These are phyloP conservation scores for Cylas formicarius DNA, from an alignment of 1,140 invertebrate species.

Conservation along the genomic window DNA sequence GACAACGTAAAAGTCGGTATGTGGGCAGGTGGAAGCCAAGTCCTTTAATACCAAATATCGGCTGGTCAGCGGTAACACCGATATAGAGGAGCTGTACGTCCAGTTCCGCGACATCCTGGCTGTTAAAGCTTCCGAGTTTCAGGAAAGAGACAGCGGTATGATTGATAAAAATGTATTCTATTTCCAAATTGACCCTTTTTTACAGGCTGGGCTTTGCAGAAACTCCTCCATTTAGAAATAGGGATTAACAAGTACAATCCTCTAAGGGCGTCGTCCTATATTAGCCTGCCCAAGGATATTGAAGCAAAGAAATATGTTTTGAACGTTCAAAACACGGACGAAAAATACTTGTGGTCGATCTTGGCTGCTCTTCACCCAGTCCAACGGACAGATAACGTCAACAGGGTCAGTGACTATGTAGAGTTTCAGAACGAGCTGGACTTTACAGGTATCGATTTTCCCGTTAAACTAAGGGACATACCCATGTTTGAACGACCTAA, in stretches of 20 bases:
- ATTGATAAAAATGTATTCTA: constrained; percentile 3
- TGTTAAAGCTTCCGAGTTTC: constrained; percentile 11
- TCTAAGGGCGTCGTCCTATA: constrained; percentile 30
- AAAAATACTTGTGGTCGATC: constrained; percentile 37
- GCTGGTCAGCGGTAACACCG: background rate
- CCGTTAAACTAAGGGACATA: constrained; percentile 38
- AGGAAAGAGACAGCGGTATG: constrained; percentile 13
- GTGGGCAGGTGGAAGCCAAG: constrained; percentile 10
- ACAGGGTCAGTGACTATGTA: constrained; percentile 17
- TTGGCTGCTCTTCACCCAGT: constrained; percentile 35
- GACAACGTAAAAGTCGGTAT: no score
- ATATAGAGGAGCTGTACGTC: constrained; percentile 4
- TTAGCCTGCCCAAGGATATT: constrained; percentile 34
- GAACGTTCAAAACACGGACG: constrained; percentile 38
- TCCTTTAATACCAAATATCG: constrained; percentile 8
- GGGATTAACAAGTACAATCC: constrained; percentile 30
- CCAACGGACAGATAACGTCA: constrained; percentile 20
- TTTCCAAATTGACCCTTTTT: constrained; percentile 6
- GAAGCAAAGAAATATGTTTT: constrained; percentile 36
- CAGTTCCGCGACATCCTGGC: background rate
- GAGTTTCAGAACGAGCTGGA: constrained; percentile 26
- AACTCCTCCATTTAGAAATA: constrained; percentile 9
- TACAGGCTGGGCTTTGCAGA: constrained; percentile 10
- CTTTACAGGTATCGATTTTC: constrained; percentile 39
- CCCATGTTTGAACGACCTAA: constrained; percentile 39